Conservation (phyloP, 2,797 vertebrate species). For the Lindbergichthys nudifrons region DNA sequence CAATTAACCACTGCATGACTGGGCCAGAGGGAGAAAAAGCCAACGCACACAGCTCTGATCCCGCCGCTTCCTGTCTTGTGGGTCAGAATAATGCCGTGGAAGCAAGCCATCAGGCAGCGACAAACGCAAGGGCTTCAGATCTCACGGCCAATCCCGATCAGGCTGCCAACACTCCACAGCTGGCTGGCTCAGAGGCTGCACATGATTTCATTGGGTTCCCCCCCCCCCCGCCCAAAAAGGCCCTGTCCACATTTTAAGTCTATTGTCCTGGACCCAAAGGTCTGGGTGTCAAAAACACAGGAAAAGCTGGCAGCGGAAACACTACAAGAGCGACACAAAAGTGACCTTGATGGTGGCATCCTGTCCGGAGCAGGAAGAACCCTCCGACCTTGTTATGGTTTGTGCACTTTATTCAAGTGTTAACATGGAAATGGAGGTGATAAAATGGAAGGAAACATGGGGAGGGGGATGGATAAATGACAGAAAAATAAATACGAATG, state of each 20-base stretch:
- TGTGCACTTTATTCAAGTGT: constrained; percentile 62
- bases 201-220: constrained; percentile 64
- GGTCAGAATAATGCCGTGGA: constrained; percentile 68
- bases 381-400: constrained; percentile 53
- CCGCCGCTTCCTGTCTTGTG: constrained; percentile 53
- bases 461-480: constrained; percentile 20
- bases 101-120: constrained; percentile 62
- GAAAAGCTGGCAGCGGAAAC: constrained; percentile 80
- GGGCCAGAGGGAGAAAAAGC: constrained; percentile 18
- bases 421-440: constrained; percentile 69
- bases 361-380: constrained; percentile 68
- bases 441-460: constrained; percentile 40
- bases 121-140: constrained; percentile 55
- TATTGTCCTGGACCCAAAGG: constrained; percentile 63
- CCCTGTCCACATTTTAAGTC: constrained; percentile 52
- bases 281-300: constrained; percentile 73
- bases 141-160: constrained; percentile 61
- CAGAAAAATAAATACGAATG: constrained; percentile 35
- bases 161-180: constrained; percentile 74
- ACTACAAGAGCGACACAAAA: constrained; percentile 62
- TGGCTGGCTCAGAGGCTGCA: constrained; percentile 61
- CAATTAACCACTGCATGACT: constrained; percentile 47
- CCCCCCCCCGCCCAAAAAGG: constrained; percentile 30
- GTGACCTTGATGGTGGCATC: constrained; percentile 71
- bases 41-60: constrained; percentile 44